phyloP scores from a whole-genome alignment of 2,888 invertebrate genomes.

The Drosophila formosana region DNA sequence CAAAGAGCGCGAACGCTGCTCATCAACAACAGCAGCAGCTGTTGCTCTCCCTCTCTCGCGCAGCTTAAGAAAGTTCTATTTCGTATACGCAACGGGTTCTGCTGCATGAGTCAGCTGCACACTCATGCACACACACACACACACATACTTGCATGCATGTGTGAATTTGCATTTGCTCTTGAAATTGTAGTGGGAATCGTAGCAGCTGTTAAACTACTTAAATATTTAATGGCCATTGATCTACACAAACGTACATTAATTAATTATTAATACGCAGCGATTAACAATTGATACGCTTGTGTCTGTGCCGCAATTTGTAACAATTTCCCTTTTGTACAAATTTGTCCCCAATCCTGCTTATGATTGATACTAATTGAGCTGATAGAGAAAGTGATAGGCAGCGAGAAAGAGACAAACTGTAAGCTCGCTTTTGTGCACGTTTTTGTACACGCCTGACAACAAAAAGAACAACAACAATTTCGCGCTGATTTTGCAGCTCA shows the following conservation, averaged over 20 bases:
- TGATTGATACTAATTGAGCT: constrained; percentile 50
- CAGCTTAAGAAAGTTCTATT: constrained; percentile 9
- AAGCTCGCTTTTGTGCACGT: constrained; percentile 43
- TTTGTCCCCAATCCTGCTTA: constrained; percentile 12
- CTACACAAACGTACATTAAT: constrained; percentile 7
- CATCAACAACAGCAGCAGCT: constrained; percentile 2
- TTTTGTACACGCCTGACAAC: constrained; percentile 64
- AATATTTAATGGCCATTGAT: constrained; percentile 50
- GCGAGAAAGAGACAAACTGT: not conserved
- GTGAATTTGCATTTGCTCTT: not conserved
- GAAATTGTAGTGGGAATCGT: constrained; percentile 29
- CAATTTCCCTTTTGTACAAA: constrained; percentile 20
- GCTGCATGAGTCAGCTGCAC: constrained; percentile 37
- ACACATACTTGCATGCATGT: not conserved
- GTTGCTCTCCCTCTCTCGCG: constrained; percentile 22
- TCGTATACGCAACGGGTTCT: constrained; percentile 15
- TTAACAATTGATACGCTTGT: constrained; percentile 16
- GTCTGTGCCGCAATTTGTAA: constrained; percentile 3
- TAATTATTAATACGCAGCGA: constrained; percentile 12
- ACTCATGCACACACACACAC: not conserved
- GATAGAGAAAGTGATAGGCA: constrained; percentile 23
- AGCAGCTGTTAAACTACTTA: constrained; percentile 49
- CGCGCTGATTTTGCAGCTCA: constrained; percentile 56
- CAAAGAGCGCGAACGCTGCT: constrained; percentile 13
- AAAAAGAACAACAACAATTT: constrained; percentile 15